Base-by-base conservation (phyloP, 2,113 vertebrate genomes). In the Cariama cristata region DNA sequence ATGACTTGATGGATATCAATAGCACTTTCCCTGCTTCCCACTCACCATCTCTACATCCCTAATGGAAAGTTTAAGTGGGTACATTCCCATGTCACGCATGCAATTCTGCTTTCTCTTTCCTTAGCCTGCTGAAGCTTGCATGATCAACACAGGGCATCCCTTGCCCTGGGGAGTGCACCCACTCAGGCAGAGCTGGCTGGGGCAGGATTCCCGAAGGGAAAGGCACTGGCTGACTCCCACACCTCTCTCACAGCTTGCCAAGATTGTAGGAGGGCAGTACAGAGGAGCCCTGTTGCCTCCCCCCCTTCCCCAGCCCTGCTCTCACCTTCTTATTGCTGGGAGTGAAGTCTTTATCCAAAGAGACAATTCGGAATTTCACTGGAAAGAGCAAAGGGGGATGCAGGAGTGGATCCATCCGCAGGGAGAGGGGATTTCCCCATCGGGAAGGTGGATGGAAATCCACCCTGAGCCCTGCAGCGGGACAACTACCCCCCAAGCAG, bases 311-410 rank as follows among this genome's bases (percentile, higher is more conserved):
- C 73, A 56, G 18, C 18, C 32, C 56, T 17, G 16, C 69, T 81
- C 96, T 96, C 95, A 96, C 96, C 95, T 94, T 77, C 64, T 59
- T 23, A 8, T 30, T 45, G 28, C 79, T 96, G 90, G 90, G 77
- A 44, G 1, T 3, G 4, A 94, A 76, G 85, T 94, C 76, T 55
- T 93, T 93, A 12, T 94, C 53, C 77, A 97, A 21, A 22, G 92
- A 79, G 60, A 95, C 68, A 2, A 96, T n/a, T 50, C 88, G 85
- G 49, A 97, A 92, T 44, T 93, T 96, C 85, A 96, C 95, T 95
- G 88, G 22, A 52, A 85, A 85, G 53, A 81, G 38, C 38, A 63
- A 73, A 76, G 0, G 0, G 27, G 62, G 71, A 32, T 9, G 35
- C 5, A 33, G 53, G 38, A 74, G 47, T 0, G 59, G 52, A 18